Percentiles rank a stretch among this genome's conserved stretches.
Conservation (phyloP, 2,888 invertebrate species). For the Lypha dubia region DNA sequence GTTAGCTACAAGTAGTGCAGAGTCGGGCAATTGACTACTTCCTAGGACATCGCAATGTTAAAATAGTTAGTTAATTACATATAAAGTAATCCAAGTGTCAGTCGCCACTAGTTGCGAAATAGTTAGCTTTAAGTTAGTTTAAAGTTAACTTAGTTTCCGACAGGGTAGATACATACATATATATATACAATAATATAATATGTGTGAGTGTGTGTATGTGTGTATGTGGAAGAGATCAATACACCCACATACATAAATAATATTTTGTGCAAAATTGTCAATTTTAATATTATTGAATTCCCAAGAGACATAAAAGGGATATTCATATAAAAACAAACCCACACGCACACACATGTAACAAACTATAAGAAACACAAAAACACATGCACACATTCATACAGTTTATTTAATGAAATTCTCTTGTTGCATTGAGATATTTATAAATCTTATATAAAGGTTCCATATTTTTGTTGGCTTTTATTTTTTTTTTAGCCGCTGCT, state of each 20-base stretch:
- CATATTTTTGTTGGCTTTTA: conserved; percentile 13
- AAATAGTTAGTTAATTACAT: too few species aligned
- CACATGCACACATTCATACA: background rate
- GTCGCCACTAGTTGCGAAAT: too few species aligned
- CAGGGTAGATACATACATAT: too few species aligned
- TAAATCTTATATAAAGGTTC: conserved; percentile 49
- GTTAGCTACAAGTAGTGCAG: too few species aligned
- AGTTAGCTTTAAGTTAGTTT: too few species aligned
- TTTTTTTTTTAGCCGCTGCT: too few species aligned
- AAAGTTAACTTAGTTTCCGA: too few species aligned
- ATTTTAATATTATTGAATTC: conserved; percentile 72
- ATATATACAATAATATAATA: background rate
- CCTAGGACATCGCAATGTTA: too few species aligned
- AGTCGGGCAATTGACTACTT: too few species aligned
- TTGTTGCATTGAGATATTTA: conserved; percentile 64
- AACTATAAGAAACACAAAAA: background rate
- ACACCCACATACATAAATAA: background rate
- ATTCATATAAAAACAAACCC: background rate
- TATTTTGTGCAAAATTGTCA: conserved; percentile 66
- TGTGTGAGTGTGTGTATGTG: too few species aligned
- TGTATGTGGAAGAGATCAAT: too few species aligned
- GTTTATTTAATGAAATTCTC: conserved; percentile 70
- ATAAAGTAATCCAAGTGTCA: too few species aligned
- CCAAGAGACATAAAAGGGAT: conserved; percentile 54
- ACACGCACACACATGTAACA: background rate